A percentile compares a stretch with the other conserved stretches of the same genome.
These are phyloP conservation scores for Austrolebias charrua DNA, from an alignment of 2,797 vertebrate species.

Conservation along the genomic window DNA sequence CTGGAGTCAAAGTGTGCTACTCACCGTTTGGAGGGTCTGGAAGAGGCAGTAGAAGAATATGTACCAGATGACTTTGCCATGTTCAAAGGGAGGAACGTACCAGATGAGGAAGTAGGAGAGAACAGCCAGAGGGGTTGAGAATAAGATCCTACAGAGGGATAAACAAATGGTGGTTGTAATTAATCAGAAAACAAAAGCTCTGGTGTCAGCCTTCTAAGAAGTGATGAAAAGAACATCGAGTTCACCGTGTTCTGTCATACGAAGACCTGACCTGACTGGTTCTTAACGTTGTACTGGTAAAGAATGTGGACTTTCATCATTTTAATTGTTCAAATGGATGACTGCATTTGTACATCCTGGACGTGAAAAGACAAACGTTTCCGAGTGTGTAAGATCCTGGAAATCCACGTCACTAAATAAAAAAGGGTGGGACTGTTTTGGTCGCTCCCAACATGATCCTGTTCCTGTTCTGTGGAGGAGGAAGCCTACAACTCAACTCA, in stretches of 20 bases:
- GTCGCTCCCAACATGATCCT: background rate
- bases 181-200: background rate
- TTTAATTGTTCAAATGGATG: no score
- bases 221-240: background rate
- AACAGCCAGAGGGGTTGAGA: slow-evolving; percentile 92
- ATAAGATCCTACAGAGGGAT: slow-evolving; percentile 82
- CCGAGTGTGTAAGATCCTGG: no score
- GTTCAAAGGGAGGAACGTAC: slow-evolving; percentile 89
- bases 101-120: slow-evolving; percentile 92
- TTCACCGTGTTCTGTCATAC: background rate
- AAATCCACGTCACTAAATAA: no score
- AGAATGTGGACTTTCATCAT: background rate
- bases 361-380: background rate
- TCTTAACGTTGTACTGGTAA: background rate
- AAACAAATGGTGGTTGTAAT: slow-evolving; percentile 18
- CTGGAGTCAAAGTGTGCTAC: slow-evolving; percentile 46
- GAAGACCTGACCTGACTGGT: background rate
- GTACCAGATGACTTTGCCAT: slow-evolving; percentile 89
- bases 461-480: slow-evolving; percentile 19
- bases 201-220: background rate
- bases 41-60: slow-evolving; percentile 97
- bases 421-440: background rate
- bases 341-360: no score
- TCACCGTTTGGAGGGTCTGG: slow-evolving; percentile 94
- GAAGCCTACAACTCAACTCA: background rate